Conservation (phyloP, 2,113 vertebrate genomes). For the Festucalex cinctus region DNA sequence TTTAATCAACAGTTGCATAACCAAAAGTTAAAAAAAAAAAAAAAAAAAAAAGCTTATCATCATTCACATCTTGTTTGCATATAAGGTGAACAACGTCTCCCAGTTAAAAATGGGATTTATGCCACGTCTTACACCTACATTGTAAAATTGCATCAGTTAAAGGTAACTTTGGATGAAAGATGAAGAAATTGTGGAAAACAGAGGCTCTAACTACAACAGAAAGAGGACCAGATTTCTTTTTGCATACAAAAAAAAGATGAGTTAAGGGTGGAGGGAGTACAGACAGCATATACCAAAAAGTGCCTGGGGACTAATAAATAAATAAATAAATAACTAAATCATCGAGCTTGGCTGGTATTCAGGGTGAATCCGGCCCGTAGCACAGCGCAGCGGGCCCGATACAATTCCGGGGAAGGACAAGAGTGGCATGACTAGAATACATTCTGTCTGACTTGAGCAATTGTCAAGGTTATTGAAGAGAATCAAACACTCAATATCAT, state of each 20-base stretch:
- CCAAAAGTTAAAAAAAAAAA: no score
- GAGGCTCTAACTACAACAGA: background rate
- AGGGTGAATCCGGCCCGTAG: constrained; percentile 62
- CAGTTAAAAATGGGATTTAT: background rate
- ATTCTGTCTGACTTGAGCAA: constrained; percentile 70
- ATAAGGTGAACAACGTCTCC: background rate
- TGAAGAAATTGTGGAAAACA: background rate
- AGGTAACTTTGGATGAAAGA: background rate
- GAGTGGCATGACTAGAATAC: constrained; percentile 73
- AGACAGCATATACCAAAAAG: constrained; percentile 52
- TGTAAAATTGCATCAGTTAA: background rate
- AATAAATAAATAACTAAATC: constrained; percentile 37
- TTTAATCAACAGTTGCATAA: no score
- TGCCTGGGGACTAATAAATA: constrained; percentile 52
- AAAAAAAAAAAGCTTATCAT: no score
- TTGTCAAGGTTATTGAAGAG: constrained; percentile 74
- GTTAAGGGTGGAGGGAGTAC: constrained; percentile 47
- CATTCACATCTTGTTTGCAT: no score
- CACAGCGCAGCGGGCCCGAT: constrained; percentile 53
- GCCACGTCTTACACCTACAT: background rate
- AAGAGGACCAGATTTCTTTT: background rate
- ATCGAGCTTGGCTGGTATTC: constrained; percentile 67
- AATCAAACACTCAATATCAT: constrained; percentile 69
- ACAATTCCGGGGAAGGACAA: constrained; percentile 34
- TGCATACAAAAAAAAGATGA: constrained; percentile 56